phyloP scores from a whole-genome alignment of 2,113 vertebrate species.

The Syngnathus typhle region DNA sequence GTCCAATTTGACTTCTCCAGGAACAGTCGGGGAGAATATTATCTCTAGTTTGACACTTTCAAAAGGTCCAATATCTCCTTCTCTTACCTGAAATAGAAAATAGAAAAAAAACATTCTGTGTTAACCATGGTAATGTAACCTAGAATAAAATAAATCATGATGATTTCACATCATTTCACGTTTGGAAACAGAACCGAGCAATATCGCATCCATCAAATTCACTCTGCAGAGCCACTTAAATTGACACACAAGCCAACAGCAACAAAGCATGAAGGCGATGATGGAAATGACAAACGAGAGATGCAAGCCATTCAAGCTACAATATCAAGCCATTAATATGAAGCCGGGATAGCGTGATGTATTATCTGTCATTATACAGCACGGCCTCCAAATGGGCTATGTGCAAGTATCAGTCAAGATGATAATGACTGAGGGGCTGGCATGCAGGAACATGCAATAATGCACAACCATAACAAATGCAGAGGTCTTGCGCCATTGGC shows the following conservation, averaged over 20 bases:
- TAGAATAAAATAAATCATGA: not conserved
- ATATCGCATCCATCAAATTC: slow-evolving; percentile 5
- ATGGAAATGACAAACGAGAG: slow-evolving; percentile 16
- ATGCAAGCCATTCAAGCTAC: slow-evolving; percentile 10
- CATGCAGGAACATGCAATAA: slow-evolving; percentile 15
- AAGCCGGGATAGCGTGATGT: slow-evolving; percentile 17
- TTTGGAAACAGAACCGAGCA: not conserved
- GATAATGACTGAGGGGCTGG: slow-evolving; percentile 24
- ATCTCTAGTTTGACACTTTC: slow-evolving; percentile 76
- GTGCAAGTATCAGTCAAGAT: slow-evolving; percentile 47
- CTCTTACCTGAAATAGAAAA: slow-evolving; percentile 49
- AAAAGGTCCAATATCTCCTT: slow-evolving; percentile 79
- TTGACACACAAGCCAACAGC: slow-evolving; percentile 12
- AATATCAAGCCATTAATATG: not conserved
- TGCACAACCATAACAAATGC: slow-evolving; percentile 23
- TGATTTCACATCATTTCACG: not conserved
- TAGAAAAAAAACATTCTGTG: not conserved
- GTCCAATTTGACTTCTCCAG: slow-evolving; percentile 65
- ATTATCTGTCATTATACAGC: slow-evolving; percentile 37
- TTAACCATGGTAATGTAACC: not conserved
- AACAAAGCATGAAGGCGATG: slow-evolving; percentile 5
- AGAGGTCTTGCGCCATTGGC: slow-evolving; percentile 53
- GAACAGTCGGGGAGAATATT: slow-evolving; percentile 76
- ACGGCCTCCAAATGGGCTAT: slow-evolving; percentile 24
- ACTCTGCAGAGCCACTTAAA: slow-evolving; percentile 7